Percentiles rank a stretch among this genome's conserved stretches.
Evolutionary conservation across 2,113 vertebrate genomes (phyloP).

Genomic region (Bungarus multicinctus): DNA sequence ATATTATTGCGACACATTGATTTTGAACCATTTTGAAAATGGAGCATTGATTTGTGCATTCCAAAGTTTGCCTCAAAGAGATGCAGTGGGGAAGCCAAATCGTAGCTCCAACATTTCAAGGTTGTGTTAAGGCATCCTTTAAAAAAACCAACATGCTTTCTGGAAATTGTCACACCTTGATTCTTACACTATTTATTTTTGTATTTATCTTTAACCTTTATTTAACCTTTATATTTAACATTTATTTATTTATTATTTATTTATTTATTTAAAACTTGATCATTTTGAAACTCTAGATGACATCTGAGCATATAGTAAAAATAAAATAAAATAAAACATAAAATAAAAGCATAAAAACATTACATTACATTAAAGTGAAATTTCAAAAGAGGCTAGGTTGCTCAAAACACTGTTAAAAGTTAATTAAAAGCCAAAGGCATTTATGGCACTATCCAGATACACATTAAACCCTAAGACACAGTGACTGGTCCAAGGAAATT

Average conservation of each 20-base stretch:
- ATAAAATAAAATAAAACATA: not conserved
- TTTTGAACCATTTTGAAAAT: not conserved
- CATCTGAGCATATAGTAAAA: not conserved
- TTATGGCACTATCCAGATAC: not conserved
- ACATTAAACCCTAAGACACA: not conserved
- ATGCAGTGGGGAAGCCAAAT: not conserved
- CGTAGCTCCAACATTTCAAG: not conserved
- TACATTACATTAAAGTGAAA: not conserved
- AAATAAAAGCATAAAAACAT: not conserved
- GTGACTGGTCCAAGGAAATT: not conserved
- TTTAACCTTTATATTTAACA: too few species aligned
- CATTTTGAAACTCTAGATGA: not conserved
- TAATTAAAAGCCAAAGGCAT: not conserved
- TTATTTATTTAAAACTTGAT: too few species aligned
- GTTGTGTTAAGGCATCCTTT: not conserved
- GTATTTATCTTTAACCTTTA: not conserved
- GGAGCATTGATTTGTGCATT: not conserved
- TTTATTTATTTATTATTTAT: too few species aligned
- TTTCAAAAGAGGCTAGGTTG: not conserved
- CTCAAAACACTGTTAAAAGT: not conserved
- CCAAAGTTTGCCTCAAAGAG: not conserved
- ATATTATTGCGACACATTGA: not conserved
- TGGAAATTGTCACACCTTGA: not conserved
- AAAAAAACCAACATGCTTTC: not conserved
- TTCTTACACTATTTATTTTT: not conserved